Evolutionary conservation across 2,113 vertebrate species (phyloP).

Genomic region (Otolemur garnettii): DNA sequence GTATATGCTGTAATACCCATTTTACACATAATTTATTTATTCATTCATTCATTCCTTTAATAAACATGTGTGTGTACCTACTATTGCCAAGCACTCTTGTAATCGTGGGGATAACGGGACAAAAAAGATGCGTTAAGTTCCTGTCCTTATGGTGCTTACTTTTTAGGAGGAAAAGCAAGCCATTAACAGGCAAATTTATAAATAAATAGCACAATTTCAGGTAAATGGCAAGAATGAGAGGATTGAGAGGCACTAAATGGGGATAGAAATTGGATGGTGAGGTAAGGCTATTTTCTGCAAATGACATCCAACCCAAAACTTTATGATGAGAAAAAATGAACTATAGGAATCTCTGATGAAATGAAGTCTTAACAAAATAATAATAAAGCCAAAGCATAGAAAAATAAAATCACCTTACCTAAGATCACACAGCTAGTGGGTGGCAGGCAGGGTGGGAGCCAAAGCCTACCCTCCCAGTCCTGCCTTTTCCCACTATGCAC

Average conservation of each 20-base stretch:
- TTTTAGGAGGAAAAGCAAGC: neutral
- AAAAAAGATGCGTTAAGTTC: neutral
- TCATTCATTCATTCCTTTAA: neutral
- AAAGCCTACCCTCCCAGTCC: neutral
- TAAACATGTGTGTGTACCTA: neutral
- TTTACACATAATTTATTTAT: neutral
- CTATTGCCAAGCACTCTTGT: neutral
- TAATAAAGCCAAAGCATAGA: neutral
- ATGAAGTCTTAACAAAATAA: neutral
- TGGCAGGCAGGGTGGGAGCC: too few relatives aligned
- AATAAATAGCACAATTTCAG: neutral
- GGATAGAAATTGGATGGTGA: neutral
- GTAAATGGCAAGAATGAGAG: neutral
- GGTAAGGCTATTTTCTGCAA: neutral
- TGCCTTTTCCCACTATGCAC: neutral
- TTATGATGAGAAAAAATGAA: neutral
- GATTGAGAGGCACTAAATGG: neutral
- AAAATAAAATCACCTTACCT: neutral
- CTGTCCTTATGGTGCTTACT: neutral
- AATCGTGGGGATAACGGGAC: neutral
- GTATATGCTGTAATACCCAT: neutral
- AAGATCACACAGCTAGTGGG: neutral
- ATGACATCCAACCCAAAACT: neutral
- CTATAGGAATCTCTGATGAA: neutral
- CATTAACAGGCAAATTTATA: neutral